Percentiles rank a stretch among this genome's conserved stretches.
phyloP scores from a whole-genome alignment of 2,797 vertebrate species.

The Salarias fasciatus region DNA sequence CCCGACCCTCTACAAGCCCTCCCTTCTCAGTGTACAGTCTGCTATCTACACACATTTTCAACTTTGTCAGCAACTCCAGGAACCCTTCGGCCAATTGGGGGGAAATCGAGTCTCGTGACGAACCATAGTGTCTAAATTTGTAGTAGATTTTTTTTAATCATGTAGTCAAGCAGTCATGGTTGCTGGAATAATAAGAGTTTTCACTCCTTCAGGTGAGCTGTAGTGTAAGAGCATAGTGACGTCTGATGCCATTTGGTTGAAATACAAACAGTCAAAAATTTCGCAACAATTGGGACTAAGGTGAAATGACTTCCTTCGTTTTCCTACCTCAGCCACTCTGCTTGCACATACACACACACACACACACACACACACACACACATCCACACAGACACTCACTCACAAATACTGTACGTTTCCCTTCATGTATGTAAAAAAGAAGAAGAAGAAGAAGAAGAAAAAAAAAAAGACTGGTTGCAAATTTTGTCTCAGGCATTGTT shows the following conservation, averaged over 20 bases:
- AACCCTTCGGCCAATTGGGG: slow-evolving; percentile 44
- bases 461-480: slow-evolving; percentile 43
- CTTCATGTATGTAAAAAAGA: slow-evolving; percentile 62
- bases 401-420: slow-evolving; percentile 71
- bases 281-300: slow-evolving; percentile 33
- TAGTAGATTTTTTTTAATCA: slow-evolving; percentile 7
- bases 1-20: slow-evolving; percentile 27
- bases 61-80: slow-evolving; percentile 15
- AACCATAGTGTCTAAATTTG: slow-evolving; percentile 24
- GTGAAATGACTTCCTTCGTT: slow-evolving; percentile 35
- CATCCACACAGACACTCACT: slow-evolving; percentile 21
- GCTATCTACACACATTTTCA: slow-evolving; percentile 44
- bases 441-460: no score
- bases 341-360: slow-evolving; percentile 5
- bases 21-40: slow-evolving; percentile 45
- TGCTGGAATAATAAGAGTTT: slow-evolving; percentile 43
- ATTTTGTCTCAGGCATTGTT: slow-evolving; percentile 57
- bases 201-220: slow-evolving; percentile 36
- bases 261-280: slow-evolving; percentile 64
- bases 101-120: slow-evolving; percentile 23
- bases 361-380: slow-evolving; percentile 10
- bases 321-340: slow-evolving; percentile 2
- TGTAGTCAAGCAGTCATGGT: slow-evolving; percentile 44
- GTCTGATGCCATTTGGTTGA: slow-evolving; percentile 64
- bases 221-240: slow-evolving; percentile 65